Conservation (phyloP, 2,113 vertebrate genomes). For the Anser cygnoides region DNA sequence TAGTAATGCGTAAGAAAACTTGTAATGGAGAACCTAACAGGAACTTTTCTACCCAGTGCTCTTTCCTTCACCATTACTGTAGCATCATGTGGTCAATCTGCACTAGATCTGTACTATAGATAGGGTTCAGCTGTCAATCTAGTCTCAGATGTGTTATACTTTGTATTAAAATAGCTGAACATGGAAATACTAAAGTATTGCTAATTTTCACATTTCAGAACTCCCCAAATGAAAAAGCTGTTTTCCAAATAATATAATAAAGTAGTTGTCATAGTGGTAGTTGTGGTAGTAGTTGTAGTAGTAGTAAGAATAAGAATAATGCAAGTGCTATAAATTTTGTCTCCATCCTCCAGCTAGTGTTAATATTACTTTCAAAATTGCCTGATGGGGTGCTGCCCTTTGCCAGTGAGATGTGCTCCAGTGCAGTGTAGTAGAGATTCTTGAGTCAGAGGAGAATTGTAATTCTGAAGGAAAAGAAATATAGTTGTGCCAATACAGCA, state of each 20-base stretch:
- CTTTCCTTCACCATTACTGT: background rate
- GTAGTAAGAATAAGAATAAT: background rate
- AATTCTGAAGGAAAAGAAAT: background rate
- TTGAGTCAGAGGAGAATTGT: background rate
- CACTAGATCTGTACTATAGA: background rate
- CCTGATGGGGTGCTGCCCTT: background rate
- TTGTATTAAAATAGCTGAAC: background rate
- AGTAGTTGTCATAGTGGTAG: background rate
- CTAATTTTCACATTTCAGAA: background rate
- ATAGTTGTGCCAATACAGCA: background rate
- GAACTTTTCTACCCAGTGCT: background rate
- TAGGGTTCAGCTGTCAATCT: background rate
- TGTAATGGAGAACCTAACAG: background rate
- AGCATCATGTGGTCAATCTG: background rate
- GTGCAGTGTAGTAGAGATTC: background rate
- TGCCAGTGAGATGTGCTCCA: accelerated
- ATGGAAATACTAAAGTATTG: background rate
- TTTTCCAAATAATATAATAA: background rate
- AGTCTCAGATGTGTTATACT: background rate
- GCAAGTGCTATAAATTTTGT: background rate
- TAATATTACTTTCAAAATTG: background rate
- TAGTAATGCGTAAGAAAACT: background rate
- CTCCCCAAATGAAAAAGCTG: background rate
- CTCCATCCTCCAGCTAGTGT: background rate
- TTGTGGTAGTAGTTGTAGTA: background rate